These are phyloP conservation scores for Actenoides lindsayi DNA, from an alignment of 2,113 vertebrate species.

Conservation along the genomic window DNA sequence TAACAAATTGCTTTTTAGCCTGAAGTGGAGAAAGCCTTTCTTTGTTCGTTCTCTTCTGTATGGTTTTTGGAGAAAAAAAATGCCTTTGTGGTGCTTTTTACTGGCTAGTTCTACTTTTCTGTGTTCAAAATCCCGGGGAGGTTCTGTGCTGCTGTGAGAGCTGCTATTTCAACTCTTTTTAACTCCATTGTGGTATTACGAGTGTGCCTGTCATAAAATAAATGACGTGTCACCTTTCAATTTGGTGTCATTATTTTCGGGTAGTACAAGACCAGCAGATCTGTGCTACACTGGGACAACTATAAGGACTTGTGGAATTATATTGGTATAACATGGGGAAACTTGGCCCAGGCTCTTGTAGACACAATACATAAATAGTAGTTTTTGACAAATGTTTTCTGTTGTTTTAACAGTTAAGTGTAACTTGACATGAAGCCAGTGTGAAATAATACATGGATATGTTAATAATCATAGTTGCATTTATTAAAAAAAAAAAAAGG, in stretches of 20 bases:
- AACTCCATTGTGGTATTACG: fast-evolving
- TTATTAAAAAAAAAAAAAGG: too few species aligned
- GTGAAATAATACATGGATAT: neutral
- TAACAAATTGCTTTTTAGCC: neutral
- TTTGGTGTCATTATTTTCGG: neutral
- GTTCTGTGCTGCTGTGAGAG: neutral
- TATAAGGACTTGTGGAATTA: neutral
- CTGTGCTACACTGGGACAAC: fast-evolving
- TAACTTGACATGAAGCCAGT: too few species aligned
- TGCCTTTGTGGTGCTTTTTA: neutral
- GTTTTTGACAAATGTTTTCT: fast-evolving
- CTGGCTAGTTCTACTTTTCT: neutral
- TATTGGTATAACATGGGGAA: fast-evolving
- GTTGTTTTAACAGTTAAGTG: neutral
- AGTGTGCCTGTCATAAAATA: neutral
- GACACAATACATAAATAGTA: fast-evolving
- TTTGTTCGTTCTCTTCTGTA: neutral
- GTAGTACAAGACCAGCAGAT: fast-evolving
- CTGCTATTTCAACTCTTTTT: neutral
- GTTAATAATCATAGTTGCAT: neutral
- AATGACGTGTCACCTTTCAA: fast-evolving
- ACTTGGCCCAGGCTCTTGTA: neutral
- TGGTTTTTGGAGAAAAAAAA: neutral
- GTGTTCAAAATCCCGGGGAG: neutral
- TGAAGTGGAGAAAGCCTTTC: neutral